Evolutionary conservation across 2,888 invertebrate species (phyloP).

Genomic region (Anodontia alba): DNA sequence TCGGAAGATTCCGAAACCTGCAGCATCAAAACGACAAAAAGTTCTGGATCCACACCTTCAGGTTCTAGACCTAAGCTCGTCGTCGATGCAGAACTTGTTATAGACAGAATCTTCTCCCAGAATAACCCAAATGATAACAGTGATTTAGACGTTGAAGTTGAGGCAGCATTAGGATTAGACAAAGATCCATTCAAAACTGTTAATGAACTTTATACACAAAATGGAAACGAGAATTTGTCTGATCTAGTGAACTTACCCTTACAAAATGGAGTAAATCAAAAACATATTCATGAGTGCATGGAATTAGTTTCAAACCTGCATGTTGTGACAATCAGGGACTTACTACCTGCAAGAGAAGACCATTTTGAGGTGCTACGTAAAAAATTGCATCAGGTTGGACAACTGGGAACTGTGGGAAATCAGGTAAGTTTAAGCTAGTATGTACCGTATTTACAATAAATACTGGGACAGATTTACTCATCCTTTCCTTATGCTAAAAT

Average conservation of each 20-base stretch:
- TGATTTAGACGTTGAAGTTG: conserved; percentile 56
- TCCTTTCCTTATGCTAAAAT: too few species aligned
- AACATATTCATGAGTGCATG: conserved; percentile 73
- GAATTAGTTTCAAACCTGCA: conserved; percentile 67
- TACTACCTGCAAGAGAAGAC: conserved; percentile 71
- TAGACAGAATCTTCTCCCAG: conserved; percentile 73
- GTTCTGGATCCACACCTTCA: conserved; percentile 54
- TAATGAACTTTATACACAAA: conserved; percentile 30
- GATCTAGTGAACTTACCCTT: conserved; percentile 64
- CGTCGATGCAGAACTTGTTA: conserved; percentile 71
- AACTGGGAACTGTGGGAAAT: conserved; percentile 72
- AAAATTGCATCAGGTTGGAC: conserved; percentile 72
- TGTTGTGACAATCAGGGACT: conserved; percentile 70
- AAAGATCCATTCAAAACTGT: conserved; percentile 63
- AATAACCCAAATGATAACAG: conserved; percentile 36
- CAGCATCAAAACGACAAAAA: conserved; percentile 64
- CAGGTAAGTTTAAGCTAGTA: conserved; percentile 61
- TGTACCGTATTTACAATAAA: too few species aligned
- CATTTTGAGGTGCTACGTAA: conserved; percentile 68
- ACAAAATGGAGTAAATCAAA: conserved; percentile 70
- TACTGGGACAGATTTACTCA: background rate
- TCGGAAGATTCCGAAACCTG: conserved; percentile 71
- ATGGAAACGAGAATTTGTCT: conserved; percentile 32
- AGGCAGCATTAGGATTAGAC: conserved; percentile 63
- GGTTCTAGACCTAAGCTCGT: conserved; percentile 56